These are phyloP conservation scores for Dryobotodes eremita DNA, from an alignment of 2,888 invertebrate genomes.

Conservation along the genomic window DNA sequence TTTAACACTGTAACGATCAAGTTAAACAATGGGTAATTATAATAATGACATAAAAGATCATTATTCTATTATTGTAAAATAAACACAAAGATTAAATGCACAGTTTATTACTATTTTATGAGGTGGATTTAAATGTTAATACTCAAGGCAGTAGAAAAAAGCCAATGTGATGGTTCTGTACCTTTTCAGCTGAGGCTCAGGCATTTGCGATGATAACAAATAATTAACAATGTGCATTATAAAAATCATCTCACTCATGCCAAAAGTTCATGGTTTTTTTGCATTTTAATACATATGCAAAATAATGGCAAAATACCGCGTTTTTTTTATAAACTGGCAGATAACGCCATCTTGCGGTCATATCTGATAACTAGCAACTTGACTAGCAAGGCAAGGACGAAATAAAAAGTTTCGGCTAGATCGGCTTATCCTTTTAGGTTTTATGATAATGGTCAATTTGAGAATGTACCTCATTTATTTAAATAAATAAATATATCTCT, in stretches of 20 bases:
- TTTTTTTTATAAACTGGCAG: background rate
- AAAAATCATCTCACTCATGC: background rate
- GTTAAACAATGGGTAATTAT: background rate
- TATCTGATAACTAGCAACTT: background rate
- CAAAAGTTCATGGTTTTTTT: background rate
- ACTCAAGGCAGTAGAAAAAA: background rate
- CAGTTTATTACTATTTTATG: background rate
- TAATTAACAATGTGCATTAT: background rate
- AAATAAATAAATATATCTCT: no score
- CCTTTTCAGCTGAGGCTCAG: background rate
- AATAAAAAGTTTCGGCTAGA: background rate
- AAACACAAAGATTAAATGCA: background rate
- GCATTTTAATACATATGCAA: background rate
- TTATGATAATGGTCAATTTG: background rate
- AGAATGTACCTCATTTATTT: no score
- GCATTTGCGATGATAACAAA: background rate
- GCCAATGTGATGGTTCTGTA: background rate
- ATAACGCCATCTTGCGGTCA: constrained; percentile 25
- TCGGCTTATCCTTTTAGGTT: background rate
- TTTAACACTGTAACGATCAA: background rate
- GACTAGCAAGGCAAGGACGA: background rate
- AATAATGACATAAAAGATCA: background rate
- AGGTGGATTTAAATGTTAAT: background rate
- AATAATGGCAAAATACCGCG: background rate
- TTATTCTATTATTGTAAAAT: background rate